Evolutionary conservation across 2,797 vertebrate genomes (phyloP), one percentile per base, ranked within the genome.

Genomic region (Lacerta bilineata): DNA sequence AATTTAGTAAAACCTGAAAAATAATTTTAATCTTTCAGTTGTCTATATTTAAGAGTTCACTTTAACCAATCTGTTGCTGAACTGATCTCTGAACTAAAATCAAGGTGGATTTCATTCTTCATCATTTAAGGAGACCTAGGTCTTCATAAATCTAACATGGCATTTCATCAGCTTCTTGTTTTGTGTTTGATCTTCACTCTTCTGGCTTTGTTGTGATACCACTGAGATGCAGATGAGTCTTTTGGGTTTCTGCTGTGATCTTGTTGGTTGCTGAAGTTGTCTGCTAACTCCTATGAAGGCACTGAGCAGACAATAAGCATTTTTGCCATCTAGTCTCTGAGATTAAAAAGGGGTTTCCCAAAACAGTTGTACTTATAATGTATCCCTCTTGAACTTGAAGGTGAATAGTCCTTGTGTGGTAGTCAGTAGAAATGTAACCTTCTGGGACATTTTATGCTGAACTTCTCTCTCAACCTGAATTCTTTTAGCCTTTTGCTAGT

Each of bases 61-160:
- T 41, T 78, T 88, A 81, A 84, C 11, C n/a, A 36, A 78, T 78
- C 59, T 88, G 61, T 78, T 84, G 18, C 81, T 78, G 72, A 59
- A 46, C 66, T 88, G 39, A 61, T 29, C 29, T 79, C 85, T 69
- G 72, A 39, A 76, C 33, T 75, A 11, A 87, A 87, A 75, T 64
- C 46, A 55, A 27, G 59, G 17, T 69, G 23, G 55, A 27, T 84
- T 84, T 71, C 66, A 71, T 68, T 79, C 36, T 43, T 79, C 79
- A 64, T 27, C 33, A 9, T 25, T 88, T 69, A 46, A 84, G 10
- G 27, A 78, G 46, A 59, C 33, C 17, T 69, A 55, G 10, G 74
- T 78, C 36, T 69, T 84, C 33, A 84, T 84, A 79, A 78, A 88
- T 84, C 64, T 79, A 78, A 78, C 17, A 17, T 59, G 27, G 23